Percentiles rank a stretch among this genome's conserved stretches.
Evolutionary conservation across 2,888 invertebrate genomes (phyloP).

Genomic region (Drosophila meridionalis): DNA sequence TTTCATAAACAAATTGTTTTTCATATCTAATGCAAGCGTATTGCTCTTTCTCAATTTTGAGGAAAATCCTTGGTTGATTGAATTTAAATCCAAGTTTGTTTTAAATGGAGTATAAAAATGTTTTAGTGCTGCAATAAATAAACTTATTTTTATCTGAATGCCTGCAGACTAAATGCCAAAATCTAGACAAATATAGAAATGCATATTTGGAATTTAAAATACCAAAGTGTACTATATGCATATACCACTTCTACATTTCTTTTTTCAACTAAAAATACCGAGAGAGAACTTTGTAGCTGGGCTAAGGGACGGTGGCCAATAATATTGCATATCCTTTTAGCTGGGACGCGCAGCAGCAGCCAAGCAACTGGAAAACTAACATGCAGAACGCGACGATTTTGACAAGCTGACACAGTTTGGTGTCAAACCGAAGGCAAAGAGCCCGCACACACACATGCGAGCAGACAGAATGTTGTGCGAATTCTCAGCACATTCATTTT

Average conservation of each 20-base stretch:
- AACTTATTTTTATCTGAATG: background rate
- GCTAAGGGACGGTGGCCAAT: slow-evolving; percentile 53
- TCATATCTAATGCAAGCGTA: background rate
- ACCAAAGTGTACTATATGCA: background rate
- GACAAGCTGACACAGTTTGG: slow-evolving; percentile 79
- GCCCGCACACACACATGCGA: slow-evolving; percentile 16
- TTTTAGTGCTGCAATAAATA: background rate
- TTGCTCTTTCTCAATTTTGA: background rate
- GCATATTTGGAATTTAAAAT: background rate
- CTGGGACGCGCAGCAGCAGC: slow-evolving; percentile 52
- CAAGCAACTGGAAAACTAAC: slow-evolving; percentile 77
- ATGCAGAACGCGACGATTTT: slow-evolving; percentile 74
- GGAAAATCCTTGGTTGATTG: background rate
- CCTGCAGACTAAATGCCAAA: background rate
- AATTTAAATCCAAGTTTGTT: background rate
- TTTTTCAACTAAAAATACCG: background rate
- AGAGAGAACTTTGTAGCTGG: background rate
- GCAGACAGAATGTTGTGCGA: slow-evolving; percentile 57
- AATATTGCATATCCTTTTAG: slow-evolving; percentile 65
- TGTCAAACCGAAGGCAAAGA: slow-evolving; percentile 69
- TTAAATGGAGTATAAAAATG: background rate
- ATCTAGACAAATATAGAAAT: background rate
- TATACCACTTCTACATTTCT: background rate
- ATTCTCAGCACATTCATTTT: slow-evolving; percentile 66
- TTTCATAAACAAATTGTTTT: background rate